Evolutionary conservation across 2,113 vertebrate genomes (phyloP), one percentile per base, ranked within the genome.

Genomic region (Arenaria interpres): DNA sequence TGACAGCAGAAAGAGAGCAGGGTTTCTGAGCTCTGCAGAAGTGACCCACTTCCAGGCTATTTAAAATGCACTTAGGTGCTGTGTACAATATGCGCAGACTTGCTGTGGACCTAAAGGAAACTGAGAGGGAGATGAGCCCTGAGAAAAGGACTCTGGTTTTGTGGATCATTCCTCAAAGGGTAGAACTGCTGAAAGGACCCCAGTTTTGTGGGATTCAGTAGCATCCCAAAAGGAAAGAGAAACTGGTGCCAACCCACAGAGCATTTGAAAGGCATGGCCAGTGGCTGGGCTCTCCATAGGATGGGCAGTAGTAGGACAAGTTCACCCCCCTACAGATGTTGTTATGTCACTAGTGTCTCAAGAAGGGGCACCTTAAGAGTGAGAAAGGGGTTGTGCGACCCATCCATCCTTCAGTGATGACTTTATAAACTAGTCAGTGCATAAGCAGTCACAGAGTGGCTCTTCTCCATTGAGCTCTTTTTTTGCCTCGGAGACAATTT

Each of bases 401-500:
- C 27, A 74, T 63, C 19, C 17, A 21, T 74, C 46, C 18, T 30
- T 71, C 76, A 56, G 27, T 17, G 50, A 78, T 76, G 68, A 50
- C 39, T 86, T 86, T 80, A 75, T n/a, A 77, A 72, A 80, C 35
- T 39, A 60, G 32, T 39, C 82, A 88, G 21, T 33, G 22, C 19
- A 7, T 19, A 51, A 3, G 14, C 1, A 4, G 28, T 37, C 33
- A 56, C 32, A 56, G 32, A 43, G 56, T 60, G 53, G 35, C 56
- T 95, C 35, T 57, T 53, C 43, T 89, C 48, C 45, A 23, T 11
- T 80, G 56, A 37, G 53, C 50, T 81, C 2, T 62, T 76, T 75
- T 94, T 85, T 88, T 62, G 35, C 53, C 67, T 87, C 81, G 64
- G 68, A 96, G 76, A 85, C 30, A 71, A 72, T 64, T 90, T 89